Base-by-base conservation (phyloP, 1,140 invertebrate species). In the Drosophila paulistorum region DNA sequence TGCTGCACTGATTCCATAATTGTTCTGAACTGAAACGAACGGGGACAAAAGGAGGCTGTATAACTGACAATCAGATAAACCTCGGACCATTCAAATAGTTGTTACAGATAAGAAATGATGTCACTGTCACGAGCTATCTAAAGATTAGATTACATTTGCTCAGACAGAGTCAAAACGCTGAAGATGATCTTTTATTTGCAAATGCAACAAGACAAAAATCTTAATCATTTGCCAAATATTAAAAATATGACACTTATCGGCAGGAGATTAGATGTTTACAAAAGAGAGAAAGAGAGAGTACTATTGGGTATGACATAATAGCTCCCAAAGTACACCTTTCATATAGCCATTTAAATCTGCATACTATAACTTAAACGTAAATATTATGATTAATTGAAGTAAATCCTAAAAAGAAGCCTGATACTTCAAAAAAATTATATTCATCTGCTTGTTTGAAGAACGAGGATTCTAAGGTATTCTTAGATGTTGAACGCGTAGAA, bases 21-120 rank as follows among this genome's bases (percentile, higher is more conserved):
- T 66, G 30, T 33, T 45, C 23, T 51, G 37, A 11, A 65, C 42
- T 62, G 11, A 66, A 64, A 70, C 20, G 26, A 30, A 30, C 26
- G 26, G 33, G 42, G 14, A 11, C 39, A 42, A 57, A 42, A 17
- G 14, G 62, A 72, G 42, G 67, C 58, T 65, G 55, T 89, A 89
- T 89, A 87, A 86, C 70, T 86, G 84, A 87, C 83, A 83, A 87
- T 86, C 65, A 66, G n/a, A n/a, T n/a, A n/a, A n/a, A n/a, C n/a
- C n/a, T n/a, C n/a, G n/a, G n/a, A n/a, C n/a, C n/a, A n/a, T n/a
- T n/a, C n/a, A n/a, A n/a, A n/a, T n/a, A n/a, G n/a, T n/a, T n/a
- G n/a, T n/a, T n/a, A n/a, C n/a, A 65, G 65, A 61, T 66, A 63
- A 54, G 2, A 68, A 71, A 81, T 84, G 61, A 74, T 81, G 74